Evolutionary conservation across 2,888 invertebrate genomes (phyloP), one percentile per base, ranked within the genome.

Genomic region (Apeira syringaria): DNA sequence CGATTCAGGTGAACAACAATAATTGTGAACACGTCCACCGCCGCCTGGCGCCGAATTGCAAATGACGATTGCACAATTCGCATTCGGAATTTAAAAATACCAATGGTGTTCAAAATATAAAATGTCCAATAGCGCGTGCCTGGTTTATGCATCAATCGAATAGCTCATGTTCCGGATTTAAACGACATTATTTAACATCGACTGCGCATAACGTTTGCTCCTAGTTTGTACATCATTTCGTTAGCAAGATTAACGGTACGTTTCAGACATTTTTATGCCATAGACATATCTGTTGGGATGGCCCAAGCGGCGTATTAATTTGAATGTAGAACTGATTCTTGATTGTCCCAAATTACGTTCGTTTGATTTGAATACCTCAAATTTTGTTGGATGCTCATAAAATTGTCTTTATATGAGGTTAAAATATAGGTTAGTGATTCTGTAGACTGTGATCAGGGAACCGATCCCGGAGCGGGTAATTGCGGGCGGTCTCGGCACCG

Each of bases 21-120:
- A 15, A 73, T 74, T 74, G 77, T n/a, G n/a, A n/a, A 78, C 82
- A 80, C 75, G 76, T 77, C 74, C 68, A 62, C 72, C 64, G 70
- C 64, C 57, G 71, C 64, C 64, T 71, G 82, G 85, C 84, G 84
- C 85, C 84, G 74, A 78, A 78, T 78, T 71, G 77, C 75, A 78
- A 83, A 81, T 78, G 72, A 68, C 74, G 73, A 73, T 80, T 77
- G 77, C 75, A 74, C 72, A 76, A 71, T 74, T 73, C 68, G 71
- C 76, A 76, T 79, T 78, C 75, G 53, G 71, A 79, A 81, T 84
- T 79, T 68, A 68, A 79, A 82, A 75, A 74, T 63, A 65, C 62
- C n/a, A n/a, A 73, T 74, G 71, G 73, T 65, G 68, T 75, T 74
- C 75, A 64, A 82, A 82, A 78, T 76, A 71, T 63, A 63, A 71